These are phyloP conservation scores for Craterocephalus amniculus DNA, from an alignment of 2,797 vertebrate species.

Conservation along the genomic window DNA sequence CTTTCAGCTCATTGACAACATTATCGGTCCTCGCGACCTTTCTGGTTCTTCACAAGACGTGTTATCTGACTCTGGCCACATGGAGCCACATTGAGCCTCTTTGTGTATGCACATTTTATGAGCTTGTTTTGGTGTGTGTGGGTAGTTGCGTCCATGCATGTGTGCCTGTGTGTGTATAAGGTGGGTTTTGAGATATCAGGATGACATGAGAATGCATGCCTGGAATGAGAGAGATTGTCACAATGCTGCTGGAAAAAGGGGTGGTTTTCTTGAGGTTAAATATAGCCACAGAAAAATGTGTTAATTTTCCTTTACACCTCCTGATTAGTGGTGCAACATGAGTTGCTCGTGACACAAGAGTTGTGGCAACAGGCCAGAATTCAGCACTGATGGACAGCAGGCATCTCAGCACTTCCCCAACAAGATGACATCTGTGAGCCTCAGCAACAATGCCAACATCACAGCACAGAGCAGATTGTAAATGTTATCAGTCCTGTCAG, in stretches of 20 bases:
- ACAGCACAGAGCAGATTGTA: constrained; percentile 78
- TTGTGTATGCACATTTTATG: constrained; percentile 43
- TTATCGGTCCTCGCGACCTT: constrained; percentile 67
- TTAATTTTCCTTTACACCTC: constrained; percentile 36
- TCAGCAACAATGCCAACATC: constrained; percentile 71
- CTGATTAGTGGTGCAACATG: constrained; percentile 47
- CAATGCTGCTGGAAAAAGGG: neutral
- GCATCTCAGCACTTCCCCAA: constrained; percentile 54
- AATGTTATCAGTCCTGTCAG: constrained; percentile 76
- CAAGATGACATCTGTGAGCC: constrained; percentile 76
- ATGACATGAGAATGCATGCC: constrained; percentile 57
- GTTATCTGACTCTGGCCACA: constrained; percentile 74
- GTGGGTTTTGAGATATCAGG: constrained; percentile 49
- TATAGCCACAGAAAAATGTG: constrained; percentile 15
- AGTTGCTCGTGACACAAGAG: constrained; percentile 41
- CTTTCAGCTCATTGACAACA: constrained; percentile 44
- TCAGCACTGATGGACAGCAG: constrained; percentile 48
- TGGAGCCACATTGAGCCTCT: constrained; percentile 61
- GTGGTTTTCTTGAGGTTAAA: constrained; percentile 15
- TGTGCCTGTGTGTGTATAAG: constrained; percentile 39
- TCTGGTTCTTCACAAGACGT: constrained; percentile 44
- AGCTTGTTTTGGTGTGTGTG: constrained; percentile 20
- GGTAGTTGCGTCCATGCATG: constrained; percentile 13
- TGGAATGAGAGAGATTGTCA: constrained; percentile 48
- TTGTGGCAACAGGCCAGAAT: constrained; percentile 52